These are phyloP conservation scores for Anguilla marmorata DNA, from an alignment of 2,797 vertebrate species.

Conservation along the genomic window DNA sequence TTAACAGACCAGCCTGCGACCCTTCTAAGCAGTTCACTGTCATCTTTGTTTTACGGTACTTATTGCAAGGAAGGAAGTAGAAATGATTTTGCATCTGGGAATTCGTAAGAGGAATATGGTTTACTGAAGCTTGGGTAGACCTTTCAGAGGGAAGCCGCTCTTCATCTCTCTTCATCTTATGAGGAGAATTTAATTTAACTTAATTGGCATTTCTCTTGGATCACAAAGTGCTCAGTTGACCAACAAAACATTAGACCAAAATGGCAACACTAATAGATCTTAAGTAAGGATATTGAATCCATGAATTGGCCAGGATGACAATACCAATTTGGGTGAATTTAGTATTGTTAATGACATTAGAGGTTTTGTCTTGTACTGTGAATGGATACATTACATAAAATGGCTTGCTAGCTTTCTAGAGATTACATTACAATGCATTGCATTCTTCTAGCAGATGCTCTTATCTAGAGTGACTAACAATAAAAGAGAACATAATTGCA, in stretches of 20 bases:
- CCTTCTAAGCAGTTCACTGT: not conserved
- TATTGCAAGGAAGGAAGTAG: not conserved
- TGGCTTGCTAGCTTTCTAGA: not conserved
- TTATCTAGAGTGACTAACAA: not conserved
- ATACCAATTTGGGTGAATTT: not conserved
- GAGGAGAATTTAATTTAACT: not conserved
- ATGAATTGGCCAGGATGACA: not conserved
- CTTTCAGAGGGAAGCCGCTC: conserved; percentile 1
- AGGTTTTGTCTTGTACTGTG: not conserved
- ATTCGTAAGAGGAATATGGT: not conserved
- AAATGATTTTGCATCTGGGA: not conserved
- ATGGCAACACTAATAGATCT: not conserved
- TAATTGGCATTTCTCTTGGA: not conserved
- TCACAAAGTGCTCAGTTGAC: not conserved
- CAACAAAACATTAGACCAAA: not conserved
- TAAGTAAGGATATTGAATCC: not conserved
- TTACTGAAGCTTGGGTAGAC: not conserved
- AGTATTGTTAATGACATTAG: not conserved
- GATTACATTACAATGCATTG: not conserved
- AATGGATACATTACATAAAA: not conserved
- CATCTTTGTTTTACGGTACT: not conserved
- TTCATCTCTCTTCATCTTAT: not conserved
- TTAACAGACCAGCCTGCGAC: not conserved
- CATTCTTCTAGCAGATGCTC: not conserved
- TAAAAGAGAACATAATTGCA: not conserved